Evolutionary conservation across 1,140 invertebrate species (phyloP).

Genomic region (Drosophila tropicalis): DNA sequence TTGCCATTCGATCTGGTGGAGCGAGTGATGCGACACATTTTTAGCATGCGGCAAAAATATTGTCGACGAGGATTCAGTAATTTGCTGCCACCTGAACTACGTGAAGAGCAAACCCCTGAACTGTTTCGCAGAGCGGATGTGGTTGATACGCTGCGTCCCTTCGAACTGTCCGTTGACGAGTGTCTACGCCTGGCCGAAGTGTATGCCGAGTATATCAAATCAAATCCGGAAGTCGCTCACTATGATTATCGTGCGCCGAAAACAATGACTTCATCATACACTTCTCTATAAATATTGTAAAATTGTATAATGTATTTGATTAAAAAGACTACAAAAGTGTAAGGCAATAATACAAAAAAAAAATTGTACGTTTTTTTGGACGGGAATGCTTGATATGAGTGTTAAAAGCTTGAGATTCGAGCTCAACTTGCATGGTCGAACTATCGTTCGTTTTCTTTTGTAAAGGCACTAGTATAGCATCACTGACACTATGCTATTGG

Average conservation of each 20-base stretch:
- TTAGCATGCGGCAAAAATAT: slow-evolving; percentile 94
- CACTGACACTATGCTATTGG: slow-evolving; percentile 43
- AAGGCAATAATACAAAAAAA: slow-evolving; percentile 46
- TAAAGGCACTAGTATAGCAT: slow-evolving; percentile 55
- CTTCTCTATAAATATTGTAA: slow-evolving; percentile 61
- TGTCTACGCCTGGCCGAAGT: slow-evolving; percentile 90
- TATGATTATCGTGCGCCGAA: slow-evolving; percentile 89
- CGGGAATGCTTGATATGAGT: slow-evolving; percentile 41
- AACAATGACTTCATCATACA: slow-evolving; percentile 40
- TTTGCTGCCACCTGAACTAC: slow-evolving; percentile 89
- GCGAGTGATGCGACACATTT: slow-evolving; percentile 94
- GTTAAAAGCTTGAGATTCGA: slow-evolving; percentile 54
- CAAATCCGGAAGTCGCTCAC: slow-evolving; percentile 87
- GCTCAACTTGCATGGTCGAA: slow-evolving; percentile 44
- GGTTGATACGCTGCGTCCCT: slow-evolving; percentile 87
- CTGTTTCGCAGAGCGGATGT: slow-evolving; percentile 90
- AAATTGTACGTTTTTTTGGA: slow-evolving; percentile 28
- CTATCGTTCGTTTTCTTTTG: slow-evolving; percentile 39
- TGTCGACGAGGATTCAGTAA: slow-evolving; percentile 88
- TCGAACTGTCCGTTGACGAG: slow-evolving; percentile 90
- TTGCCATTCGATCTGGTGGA: slow-evolving; percentile 94
- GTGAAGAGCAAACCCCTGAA: slow-evolving; percentile 87
- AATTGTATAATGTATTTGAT: slow-evolving; percentile 65
- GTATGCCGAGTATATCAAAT: slow-evolving; percentile 89
- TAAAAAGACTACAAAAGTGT: slow-evolving; percentile 52